Conservation (phyloP, 1,140 invertebrate genomes). For the Helicorthomorpha holstii region DNA sequence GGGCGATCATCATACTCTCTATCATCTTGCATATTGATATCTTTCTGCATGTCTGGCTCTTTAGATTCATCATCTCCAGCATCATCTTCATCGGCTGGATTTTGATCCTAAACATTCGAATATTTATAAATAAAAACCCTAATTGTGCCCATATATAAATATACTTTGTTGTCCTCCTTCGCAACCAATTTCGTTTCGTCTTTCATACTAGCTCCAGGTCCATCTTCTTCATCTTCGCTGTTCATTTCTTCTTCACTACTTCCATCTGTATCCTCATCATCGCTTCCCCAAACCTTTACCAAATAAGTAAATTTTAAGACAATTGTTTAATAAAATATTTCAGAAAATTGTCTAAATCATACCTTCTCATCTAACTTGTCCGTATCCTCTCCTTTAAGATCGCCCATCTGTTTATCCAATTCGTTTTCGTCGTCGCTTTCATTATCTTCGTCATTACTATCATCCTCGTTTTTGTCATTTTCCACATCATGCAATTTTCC, state of each 20-base stretch:
- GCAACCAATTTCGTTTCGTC: constrained; percentile 24
- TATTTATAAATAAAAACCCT: too few relatives aligned
- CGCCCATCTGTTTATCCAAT: constrained; percentile 87
- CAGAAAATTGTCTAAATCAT: too few relatives aligned
- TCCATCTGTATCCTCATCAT: constrained; percentile 33
- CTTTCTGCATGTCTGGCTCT: constrained; percentile 43
- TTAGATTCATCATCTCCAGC: constrained; percentile 34
- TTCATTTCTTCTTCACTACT: constrained; percentile 12
- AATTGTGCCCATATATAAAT: background rate
- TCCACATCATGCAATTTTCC: constrained; percentile 67
- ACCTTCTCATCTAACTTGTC: constrained; percentile 49
- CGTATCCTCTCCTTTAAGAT: constrained; percentile 53
- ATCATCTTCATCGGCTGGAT: background rate
- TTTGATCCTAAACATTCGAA: too few relatives aligned
- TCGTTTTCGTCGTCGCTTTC: constrained; percentile 50
- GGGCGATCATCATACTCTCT: constrained; percentile 20
- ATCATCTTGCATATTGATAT: constrained; percentile 23
- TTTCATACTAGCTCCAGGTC: constrained; percentile 11
- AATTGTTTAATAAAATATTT: background rate
- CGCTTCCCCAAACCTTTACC: constrained; percentile 66
- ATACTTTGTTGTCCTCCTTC: constrained; percentile 24
- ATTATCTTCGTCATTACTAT: constrained; percentile 36
- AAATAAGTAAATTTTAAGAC: constrained; percentile 4
- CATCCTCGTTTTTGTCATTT: constrained; percentile 42
- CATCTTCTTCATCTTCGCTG: constrained; percentile 9